Percentiles rank a stretch among this genome's conserved stretches.
phyloP scores from a whole-genome alignment of 2,888 invertebrate genomes.

The Lycophotia porphyrea region DNA sequence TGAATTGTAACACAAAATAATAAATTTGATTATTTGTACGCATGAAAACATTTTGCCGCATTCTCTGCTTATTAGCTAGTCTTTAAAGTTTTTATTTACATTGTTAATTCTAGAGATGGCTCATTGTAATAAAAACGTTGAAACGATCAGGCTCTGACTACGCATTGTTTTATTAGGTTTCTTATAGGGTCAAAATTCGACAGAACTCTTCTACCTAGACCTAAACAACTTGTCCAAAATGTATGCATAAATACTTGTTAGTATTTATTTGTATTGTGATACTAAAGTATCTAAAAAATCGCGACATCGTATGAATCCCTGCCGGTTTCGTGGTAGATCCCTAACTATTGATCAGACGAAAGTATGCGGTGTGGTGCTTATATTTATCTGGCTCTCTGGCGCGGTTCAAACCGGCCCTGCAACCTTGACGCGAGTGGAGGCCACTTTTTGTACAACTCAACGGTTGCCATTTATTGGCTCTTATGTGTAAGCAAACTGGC shows the following conservation, averaged over 20 bases:
- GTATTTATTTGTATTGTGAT: not conserved
- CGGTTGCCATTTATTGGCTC: slow-evolving; percentile 39
- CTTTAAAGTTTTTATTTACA: not conserved
- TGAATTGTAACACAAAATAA: not conserved
- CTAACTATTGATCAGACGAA: slow-evolving; percentile 66
- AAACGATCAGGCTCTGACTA: not conserved
- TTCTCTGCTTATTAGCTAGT: not conserved
- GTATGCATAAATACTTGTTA: not conserved
- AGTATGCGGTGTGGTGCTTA: slow-evolving; percentile 65
- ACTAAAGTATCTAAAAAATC: not conserved
- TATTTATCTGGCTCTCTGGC: slow-evolving; percentile 62
- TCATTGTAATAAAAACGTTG: not conserved
- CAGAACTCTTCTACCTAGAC: not conserved
- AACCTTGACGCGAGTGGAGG: slow-evolving; percentile 79
- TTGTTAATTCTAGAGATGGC: not conserved
- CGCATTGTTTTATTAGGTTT: not conserved
- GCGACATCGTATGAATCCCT: slow-evolving; percentile 3
- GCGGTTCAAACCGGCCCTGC: slow-evolving; percentile 78
- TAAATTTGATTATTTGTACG: not conserved
- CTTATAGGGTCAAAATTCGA: not conserved
- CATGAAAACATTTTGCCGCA: not conserved
- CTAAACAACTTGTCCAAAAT: not conserved
- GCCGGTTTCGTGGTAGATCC: slow-evolving; percentile 31
- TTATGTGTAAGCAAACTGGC: slow-evolving; percentile 48
- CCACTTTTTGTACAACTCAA: slow-evolving; percentile 77